Conservation (phyloP, 2,888 invertebrate genomes). For the Coleophora flavipennella region DNA sequence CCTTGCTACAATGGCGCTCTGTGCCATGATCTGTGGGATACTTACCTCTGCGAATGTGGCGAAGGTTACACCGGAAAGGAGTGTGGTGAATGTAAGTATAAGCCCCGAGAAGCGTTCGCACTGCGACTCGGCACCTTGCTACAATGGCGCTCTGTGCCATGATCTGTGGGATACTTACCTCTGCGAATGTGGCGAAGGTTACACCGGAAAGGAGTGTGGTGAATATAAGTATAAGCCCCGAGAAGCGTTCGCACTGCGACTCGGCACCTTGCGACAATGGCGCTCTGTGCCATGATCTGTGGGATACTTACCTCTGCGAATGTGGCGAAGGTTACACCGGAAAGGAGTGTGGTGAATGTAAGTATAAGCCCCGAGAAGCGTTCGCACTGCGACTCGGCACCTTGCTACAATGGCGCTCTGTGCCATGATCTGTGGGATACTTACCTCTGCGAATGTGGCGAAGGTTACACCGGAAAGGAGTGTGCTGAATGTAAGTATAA, state of each 20-base stretch:
- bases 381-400: conserved; percentile 85
- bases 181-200: conserved; percentile 89
- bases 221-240: conserved; percentile 80
- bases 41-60: conserved; percentile 87
- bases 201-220: conserved; percentile 92
- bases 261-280: conserved; percentile 90
- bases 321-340: conserved; percentile 91
- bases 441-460: conserved; percentile 87
- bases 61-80: conserved; percentile 93
- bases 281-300: conserved; percentile 89
- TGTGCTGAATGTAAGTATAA: conserved; percentile 80
- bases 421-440: conserved; percentile 93
- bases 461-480: conserved; percentile 91
- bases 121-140: conserved; percentile 89
- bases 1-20: conserved; percentile 92
- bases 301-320: conserved; percentile 90
- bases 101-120: conserved; percentile 86
- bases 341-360: conserved; percentile 89
- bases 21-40: conserved; percentile 91
- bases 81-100: conserved; percentile 80
- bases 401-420: conserved; percentile 90
- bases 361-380: conserved; percentile 82
- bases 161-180: conserved; percentile 92
- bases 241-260: conserved; percentile 85
- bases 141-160: conserved; percentile 87